Base-by-base conservation (phyloP, 35 echinoderm and acorn worm species). In the Stichopus chloronotus region DNA sequence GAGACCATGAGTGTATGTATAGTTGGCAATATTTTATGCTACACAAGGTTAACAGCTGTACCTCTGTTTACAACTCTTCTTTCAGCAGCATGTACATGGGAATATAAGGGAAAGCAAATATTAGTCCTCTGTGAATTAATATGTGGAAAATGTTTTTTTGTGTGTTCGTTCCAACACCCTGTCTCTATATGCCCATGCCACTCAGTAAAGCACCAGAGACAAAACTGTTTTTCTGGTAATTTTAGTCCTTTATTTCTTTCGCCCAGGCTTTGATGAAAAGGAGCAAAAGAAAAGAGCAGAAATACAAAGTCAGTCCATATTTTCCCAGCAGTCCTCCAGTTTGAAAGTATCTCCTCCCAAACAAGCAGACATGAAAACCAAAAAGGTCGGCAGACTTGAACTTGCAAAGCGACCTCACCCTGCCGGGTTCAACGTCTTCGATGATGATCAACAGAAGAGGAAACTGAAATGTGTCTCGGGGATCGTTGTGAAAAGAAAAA, bases 261-360 rank as follows among this genome's bases (percentile, higher is more conserved):
- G 25, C 83, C 17, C 87, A 98, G 97, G 95, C 71, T 98, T 92
- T 88, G 97, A 98, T 80, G 97, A 96, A 12, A 96, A 94, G 72
- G 86, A 92, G 74, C 90, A 85, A 57, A 90, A 93, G 58, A 98
- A 94, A 55, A 76, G 95, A 71, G 55, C 94, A 6, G 91, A 94
- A 69, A 96, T 98, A 57, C 52, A 90, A 77, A 95, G 59, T 87
- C 92, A 96, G 81, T 81, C 93, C 4, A 83, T 98, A 5, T 98
- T 98, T 95, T 54, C 56, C 30, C 82, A 88, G 12, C 63, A 86
- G 1, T 57, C 92, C 19, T 55, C 83, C 53, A 76, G 68, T 11
- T 84, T 79, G 11, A 17, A 65, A 59, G 16, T 65, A 55, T 30
- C 82, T 24, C 10, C 92, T 12, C 1, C 22, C 7, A 5, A 19